Evolutionary conservation across 2,888 invertebrate genomes (phyloP), one percentile per base, ranked within the genome.

Genomic region (Xanthorhoe spadicearia): DNA sequence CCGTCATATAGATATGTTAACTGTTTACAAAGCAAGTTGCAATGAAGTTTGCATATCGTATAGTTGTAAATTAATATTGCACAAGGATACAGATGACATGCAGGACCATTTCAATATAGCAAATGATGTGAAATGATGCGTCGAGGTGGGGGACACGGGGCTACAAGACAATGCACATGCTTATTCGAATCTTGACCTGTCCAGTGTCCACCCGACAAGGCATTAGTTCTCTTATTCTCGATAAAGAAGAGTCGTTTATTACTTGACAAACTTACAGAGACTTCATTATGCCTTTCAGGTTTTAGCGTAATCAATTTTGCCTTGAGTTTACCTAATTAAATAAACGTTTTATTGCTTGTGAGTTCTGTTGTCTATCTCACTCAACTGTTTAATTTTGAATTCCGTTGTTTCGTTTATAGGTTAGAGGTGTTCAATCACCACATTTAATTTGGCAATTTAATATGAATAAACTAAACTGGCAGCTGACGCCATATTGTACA

Each of bases 131-230:
- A 81, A 80, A 75, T 77, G 76, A 83, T 80, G 78, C 80, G 71
- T 70, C 83, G 76, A 57, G 60, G 58, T 54, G 35, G 66, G 53
- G 60, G 62, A 78, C 77, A 85, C 83, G 84, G 84, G 83, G 82
- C 84, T 57, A 19, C 52, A 57, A 72, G 76, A 83, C 83, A 81
- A 81, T 78, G 80, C 82, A 81, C 77, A 78, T 83, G 78, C 79
- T 81, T 81, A 72, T 74, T 72, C 75, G 82, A 79, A 68, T 82
- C 80, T 78, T 84, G 85, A 84, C 82, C 81, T 80, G 74, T 51
- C 73, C 73, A 68, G 81, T 80, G 74, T 51, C 73, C 73, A 68
- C 71, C 46, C 63, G 48, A 58, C 71, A 74, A 63, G 52, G 66
- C 49, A 77, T 70, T 75, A 59, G 35, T 56, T 60, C 59, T 66